Base-by-base conservation (phyloP, 2,113 vertebrate genomes). In the Passer domesticus region DNA sequence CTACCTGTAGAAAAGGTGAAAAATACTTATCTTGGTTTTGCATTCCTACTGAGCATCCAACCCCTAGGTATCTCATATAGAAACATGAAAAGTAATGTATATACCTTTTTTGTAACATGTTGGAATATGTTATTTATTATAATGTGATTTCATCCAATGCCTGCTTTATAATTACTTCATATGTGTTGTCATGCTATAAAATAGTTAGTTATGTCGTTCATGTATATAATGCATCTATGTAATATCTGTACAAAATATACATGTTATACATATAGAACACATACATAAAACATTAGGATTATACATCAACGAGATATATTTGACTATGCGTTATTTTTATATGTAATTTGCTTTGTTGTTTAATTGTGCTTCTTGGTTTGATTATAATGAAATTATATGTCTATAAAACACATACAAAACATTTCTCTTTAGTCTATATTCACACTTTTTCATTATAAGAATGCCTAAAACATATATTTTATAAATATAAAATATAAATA, bases 331-430 rank as follows among this genome's bases (percentile, higher is more conserved):
- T 31, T 79, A 18, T 28, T 78, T 73, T 55, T 47, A 15, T 30
- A 44, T 7, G 3, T 27, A 52, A 52, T 31, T 25, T 0, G 2
- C 4, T 63, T 47, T 3, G 21, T 59, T 59, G 14, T 50, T 22
- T 37, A 86, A 52, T 50, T 59, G 27, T 7, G 11, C 4, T 44
- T 52, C 8, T 37, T 59, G 5, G 2, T 28, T 80, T 69, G 53
- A 56, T 77, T 75, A 33, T 22, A 88, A 79, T 7, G 4, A 62
- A 21, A 15, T 31, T 44, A 20, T 43, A 27, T 15, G 3, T 6
- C 3, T 22, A 15, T 58, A 49, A 47, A 81, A 30, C n/a, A 35
- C 0, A 0, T n/a, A 19, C 1, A 0, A 58, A 62, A 44, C 10
- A 6, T 2, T n/a, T 24, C 5, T 50, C 6, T 80, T 69, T 76